Percentiles rank a stretch among this genome's conserved stretches.
phyloP scores from a whole-genome alignment of 1,140 invertebrate species.

The Rhynchophorus ferrugineus region DNA sequence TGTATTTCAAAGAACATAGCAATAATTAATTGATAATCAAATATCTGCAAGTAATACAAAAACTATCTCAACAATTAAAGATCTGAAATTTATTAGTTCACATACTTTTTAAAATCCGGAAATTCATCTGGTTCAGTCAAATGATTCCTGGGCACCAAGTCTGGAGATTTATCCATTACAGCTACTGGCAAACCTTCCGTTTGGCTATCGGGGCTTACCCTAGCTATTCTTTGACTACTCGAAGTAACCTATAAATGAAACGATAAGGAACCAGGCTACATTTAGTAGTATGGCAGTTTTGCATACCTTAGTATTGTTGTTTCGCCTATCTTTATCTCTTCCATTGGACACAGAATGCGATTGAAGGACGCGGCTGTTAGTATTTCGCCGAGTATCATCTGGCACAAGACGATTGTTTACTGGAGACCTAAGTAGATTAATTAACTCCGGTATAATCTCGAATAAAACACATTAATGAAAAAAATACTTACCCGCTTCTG shows the following conservation, averaged over 20 bases:
- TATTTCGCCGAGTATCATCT: conserved; percentile 12
- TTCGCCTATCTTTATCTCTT: conserved; percentile 19
- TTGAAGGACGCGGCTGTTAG: conserved; percentile 9
- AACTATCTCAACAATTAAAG: too few species aligned
- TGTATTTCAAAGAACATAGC: not conserved
- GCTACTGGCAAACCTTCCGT: conserved; percentile 28
- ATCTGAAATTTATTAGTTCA: conserved; percentile 14
- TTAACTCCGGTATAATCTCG: too few species aligned
- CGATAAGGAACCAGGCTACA: not conserved
- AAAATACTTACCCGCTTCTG: conserved; percentile 15
- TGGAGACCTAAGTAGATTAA: conserved; percentile 4
- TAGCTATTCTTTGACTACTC: conserved; percentile 27
- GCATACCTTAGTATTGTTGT: conserved; percentile 4
- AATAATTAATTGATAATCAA: too few species aligned
- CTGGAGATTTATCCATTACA: conserved; percentile 16
- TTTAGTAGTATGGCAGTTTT: not conserved
- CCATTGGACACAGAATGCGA: conserved; percentile 7
- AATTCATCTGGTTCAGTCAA: conserved; percentile 33
- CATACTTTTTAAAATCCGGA: conserved; percentile 51
- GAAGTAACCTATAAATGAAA: conserved; percentile 21
- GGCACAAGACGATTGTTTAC: conserved; percentile 10
- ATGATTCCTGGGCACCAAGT: conserved; percentile 12
- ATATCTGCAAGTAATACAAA: too few species aligned
- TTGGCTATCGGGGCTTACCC: conserved; percentile 39
- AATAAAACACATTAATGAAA: too few species aligned